phyloP scores from a whole-genome alignment of 2,888 invertebrate genomes.

The Aphidoletes aphidimyza region DNA sequence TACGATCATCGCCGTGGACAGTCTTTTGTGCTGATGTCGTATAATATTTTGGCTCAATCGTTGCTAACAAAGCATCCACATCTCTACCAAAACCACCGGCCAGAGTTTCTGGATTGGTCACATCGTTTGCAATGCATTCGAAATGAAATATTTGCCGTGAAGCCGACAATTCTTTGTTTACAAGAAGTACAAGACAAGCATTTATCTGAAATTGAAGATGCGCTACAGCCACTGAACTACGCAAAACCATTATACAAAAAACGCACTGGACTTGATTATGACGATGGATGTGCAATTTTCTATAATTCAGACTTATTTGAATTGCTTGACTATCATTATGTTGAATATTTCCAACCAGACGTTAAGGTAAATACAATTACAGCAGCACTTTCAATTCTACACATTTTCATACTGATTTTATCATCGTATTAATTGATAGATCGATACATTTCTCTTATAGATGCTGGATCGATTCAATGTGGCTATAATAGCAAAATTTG shows the following conservation, averaged over 20 bases:
- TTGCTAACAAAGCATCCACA: constrained; percentile 78
- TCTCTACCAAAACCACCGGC: constrained; percentile 75
- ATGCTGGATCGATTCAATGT: constrained; percentile 88
- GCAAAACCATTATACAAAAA: constrained; percentile 81
- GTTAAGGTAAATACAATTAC: constrained; percentile 58
- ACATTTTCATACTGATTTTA: too few species aligned
- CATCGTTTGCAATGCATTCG: constrained; percentile 70
- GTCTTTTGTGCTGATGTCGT: constrained; percentile 73
- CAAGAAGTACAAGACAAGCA: constrained; percentile 92
- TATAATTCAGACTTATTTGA: constrained; percentile 77
- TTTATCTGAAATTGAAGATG: constrained; percentile 71
- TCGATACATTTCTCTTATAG: constrained; percentile 61
- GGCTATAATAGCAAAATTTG: constrained; percentile 81
- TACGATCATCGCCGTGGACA: neutral
- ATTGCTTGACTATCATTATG: constrained; percentile 72
- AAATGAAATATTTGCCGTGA: constrained; percentile 67
- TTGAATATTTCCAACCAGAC: constrained; percentile 74
- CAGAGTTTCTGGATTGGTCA: constrained; percentile 75
- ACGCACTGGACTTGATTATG: constrained; percentile 77
- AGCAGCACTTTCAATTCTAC: neutral
- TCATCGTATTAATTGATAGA: too few species aligned
- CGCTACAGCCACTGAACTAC: constrained; percentile 73
- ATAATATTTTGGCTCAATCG: constrained; percentile 89
- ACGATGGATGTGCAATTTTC: constrained; percentile 92
- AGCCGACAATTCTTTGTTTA: constrained; percentile 69